Evolutionary conservation across 2,888 invertebrate species (phyloP).

Genomic region (Mechanitis messenoides): DNA sequence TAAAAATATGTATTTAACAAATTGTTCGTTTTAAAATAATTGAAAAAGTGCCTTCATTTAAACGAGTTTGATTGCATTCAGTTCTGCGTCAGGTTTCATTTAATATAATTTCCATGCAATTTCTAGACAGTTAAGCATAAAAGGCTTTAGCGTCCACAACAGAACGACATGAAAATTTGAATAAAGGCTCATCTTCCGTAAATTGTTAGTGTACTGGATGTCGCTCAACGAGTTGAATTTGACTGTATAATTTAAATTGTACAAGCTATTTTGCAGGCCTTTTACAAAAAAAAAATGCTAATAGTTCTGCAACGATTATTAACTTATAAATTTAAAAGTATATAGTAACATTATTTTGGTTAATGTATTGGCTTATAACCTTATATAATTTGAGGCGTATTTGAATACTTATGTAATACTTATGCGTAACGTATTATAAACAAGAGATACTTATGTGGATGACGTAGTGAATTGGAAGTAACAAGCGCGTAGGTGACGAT

Average conservation of each 20-base stretch:
- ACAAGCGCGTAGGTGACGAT: constrained; percentile 30
- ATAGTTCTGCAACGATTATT: background rate
- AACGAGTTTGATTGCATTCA: constrained; percentile 8
- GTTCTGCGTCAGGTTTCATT: constrained; percentile 8
- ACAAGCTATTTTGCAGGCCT: constrained; percentile 1
- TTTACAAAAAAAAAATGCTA: background rate
- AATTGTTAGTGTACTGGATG: constrained; percentile 25
- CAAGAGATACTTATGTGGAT: constrained; percentile 6
- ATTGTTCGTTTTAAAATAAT: background rate
- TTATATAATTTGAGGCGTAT: no score
- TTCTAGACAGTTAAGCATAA: constrained; percentile 37
- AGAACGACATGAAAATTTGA: constrained; percentile 36
- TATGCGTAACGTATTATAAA: no score
- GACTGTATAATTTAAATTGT: constrained; percentile 23
- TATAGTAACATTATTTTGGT: background rate
- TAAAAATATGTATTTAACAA: background rate
- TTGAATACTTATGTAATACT: no score
- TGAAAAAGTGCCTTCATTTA: constrained; percentile 4
- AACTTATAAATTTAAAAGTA: constrained; percentile 3
- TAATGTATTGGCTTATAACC: no score
- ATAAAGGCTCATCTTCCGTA: constrained; percentile 37
- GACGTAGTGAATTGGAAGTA: constrained; percentile 19
- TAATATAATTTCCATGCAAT: constrained; percentile 31
- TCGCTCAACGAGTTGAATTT: constrained; percentile 23
- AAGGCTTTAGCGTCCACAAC: constrained; percentile 34